Evolutionary conservation across 2,113 vertebrate genomes (phyloP).

Genomic region (Megaceryle torquata): DNA sequence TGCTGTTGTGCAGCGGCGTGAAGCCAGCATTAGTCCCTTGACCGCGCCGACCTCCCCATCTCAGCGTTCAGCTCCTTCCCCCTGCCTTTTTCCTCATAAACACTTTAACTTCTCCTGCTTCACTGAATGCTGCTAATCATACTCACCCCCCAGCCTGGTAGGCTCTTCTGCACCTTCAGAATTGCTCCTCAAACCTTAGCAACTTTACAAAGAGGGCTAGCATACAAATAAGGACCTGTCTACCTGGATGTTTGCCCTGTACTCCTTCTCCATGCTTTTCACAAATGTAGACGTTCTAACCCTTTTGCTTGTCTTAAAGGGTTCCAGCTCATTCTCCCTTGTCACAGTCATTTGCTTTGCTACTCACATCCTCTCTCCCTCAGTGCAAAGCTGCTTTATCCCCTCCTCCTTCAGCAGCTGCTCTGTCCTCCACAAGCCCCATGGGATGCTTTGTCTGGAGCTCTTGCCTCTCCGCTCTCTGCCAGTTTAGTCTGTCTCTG

Average conservation of each 20-base stretch:
- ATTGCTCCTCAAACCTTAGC: not conserved
- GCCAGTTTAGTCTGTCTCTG: not conserved
- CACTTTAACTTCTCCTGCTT: not conserved
- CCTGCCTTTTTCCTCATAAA: not conserved
- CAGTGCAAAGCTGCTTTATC: not conserved
- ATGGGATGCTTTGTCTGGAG: slow-evolving; percentile 41
- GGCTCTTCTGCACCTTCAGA: not conserved
- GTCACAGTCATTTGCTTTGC: not conserved
- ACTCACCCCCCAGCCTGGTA: not conserved
- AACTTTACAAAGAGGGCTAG: not conserved
- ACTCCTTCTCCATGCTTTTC: not conserved
- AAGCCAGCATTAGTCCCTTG: rapidly evolving
- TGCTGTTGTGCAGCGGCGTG: not conserved
- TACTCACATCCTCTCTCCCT: not conserved
- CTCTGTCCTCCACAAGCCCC: not conserved
- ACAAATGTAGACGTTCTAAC: not conserved
- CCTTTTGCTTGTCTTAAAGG: not conserved
- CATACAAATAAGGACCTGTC: not conserved
- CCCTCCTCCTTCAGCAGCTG: slow-evolving; percentile 23
- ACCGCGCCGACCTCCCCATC: rapidly evolving
- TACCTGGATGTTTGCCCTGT: not conserved
- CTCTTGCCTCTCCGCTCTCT: slow-evolving; percentile 15
- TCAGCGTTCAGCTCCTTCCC: rapidly evolving
- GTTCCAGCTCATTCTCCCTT: not conserved
- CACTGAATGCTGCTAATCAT: not conserved